Base-by-base conservation (phyloP, 2,888 invertebrate species). In the Craniophora ligustri region DNA sequence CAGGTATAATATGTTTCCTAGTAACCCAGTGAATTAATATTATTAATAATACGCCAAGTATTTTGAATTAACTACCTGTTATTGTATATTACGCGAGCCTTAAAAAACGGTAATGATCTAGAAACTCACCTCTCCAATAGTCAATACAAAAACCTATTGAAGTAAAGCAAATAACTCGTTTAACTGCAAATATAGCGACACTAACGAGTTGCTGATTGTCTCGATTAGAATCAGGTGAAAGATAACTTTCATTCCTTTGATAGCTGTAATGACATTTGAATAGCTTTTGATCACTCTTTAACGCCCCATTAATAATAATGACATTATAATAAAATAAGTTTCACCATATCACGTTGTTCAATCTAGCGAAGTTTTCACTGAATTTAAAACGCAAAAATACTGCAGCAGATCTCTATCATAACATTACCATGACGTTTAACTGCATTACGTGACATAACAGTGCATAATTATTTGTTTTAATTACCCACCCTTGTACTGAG, bases 371-470 rank as follows among this genome's bases (percentile, higher is more conserved):
- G 54, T 60, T 71, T 70, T 74, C 67, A 65, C 55, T 44, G 11
- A 26, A 10, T 63, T 49, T 66, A 72, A 67, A 70, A 57, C 62
- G 57, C 64, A 57, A 73, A 57, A 57, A 39, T 46, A 19, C 39
- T 28, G 44, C 11, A 39, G 32, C 45, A n/a, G 47, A 61, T 69
- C 50, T 48, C 60, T 78, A 74, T 65, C 70, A 60, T 62, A 62
- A 45, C 42, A 79, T 76, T 73, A 77, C 65, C 72, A 72, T 77
- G 73, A 68, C 75, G 73, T 67, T 73, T 81, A 75, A 85, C 81
- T 82, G 70, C 78, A 78, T 85, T 71, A 79, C 85, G 78, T 84
- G 84, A 82, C 81, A 84, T 80, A 85, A 84, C 74, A 76, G 66
- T 56, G 68, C 76, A 79, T 82, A 76, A 84, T 83, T 82, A 82